Base-by-base conservation (phyloP, 2,797 vertebrate species). In the Kryptopterus vitreolus region DNA sequence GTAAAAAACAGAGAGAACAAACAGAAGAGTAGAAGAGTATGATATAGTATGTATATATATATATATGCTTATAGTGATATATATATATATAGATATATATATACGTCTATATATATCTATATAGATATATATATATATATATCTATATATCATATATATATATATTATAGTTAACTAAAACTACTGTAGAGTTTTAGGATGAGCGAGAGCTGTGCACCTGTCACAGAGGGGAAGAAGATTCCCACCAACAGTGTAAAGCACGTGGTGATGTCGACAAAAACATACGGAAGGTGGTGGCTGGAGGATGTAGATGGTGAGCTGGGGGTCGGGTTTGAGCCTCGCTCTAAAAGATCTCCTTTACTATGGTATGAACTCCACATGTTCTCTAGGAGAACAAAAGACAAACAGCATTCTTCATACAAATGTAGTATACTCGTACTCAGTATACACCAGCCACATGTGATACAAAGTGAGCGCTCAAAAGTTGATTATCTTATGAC, bases 221-320 rank as follows among this genome's bases (percentile, higher is more conserved):
- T 97, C 85, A 97, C 96, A 0, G 96, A 97, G 4, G 96, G 96
- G 88, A 97, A 97, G 92, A 97, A 97, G 88, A 97, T 97, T 55
- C 96, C 96, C 84, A 97, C 95, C 63, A 97, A 89, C 50, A 97
- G 89, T 0, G 95, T 97, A 89, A 97, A 97, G 71, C 95, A 95
- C 48, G 95, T 95, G 84, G 96, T 94, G 86, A 97, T 96, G 89
- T 97, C 96, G 10, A 94, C 92, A 50, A 96, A 93, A 76, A 97
- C 94, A 0, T 96, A 95, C 0, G 92, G 92, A 46, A 86, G 92
- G 18, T 89, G 89, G 29, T 90, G 93, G 78, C 91, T 86, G 8
- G 85, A 87, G n/a, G 90, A 92, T 77, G 92, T 84, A 9, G 85
- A 88, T 16, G 90, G 91, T 0, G 89, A 63, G 0, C 77, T 78